Conservation (phyloP, 2,888 invertebrate species). For the Bombylius major region DNA sequence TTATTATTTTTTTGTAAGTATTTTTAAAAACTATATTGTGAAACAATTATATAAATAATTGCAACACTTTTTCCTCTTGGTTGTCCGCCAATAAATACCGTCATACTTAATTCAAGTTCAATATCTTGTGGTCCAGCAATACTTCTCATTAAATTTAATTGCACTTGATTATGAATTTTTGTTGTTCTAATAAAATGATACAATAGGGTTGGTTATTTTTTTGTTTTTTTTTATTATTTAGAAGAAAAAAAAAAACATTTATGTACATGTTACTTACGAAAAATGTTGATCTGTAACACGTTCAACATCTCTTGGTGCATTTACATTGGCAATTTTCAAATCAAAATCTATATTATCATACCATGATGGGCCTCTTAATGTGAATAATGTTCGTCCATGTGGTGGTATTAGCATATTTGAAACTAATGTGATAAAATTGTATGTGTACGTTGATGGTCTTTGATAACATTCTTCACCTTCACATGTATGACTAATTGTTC, state of each 20-base stretch:
- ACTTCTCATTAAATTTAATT: slow-evolving; percentile 58
- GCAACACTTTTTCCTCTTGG: slow-evolving; percentile 76
- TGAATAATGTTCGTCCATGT: slow-evolving; percentile 57
- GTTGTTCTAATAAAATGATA: slow-evolving; percentile 32
- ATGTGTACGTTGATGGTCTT: slow-evolving; percentile 76
- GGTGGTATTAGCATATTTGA: slow-evolving; percentile 63
- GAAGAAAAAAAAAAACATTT: background rate
- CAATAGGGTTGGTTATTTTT: background rate
- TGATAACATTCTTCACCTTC: slow-evolving; percentile 59
- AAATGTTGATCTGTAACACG: slow-evolving; percentile 47
- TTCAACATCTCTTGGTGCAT: slow-evolving; percentile 48
- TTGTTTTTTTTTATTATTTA: background rate
- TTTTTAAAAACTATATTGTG: slow-evolving; percentile 62
- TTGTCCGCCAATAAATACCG: slow-evolving; percentile 55
- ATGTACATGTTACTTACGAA: slow-evolving; percentile 33
- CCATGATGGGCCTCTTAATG: slow-evolving; percentile 71
- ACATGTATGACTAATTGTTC: slow-evolving; percentile 57
- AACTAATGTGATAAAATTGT: slow-evolving; percentile 86
- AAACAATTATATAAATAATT: slow-evolving; percentile 73
- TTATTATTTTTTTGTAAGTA: too few species aligned
- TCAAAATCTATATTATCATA: slow-evolving; percentile 61
- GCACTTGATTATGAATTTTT: slow-evolving; percentile 53
- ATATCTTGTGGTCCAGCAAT: slow-evolving; percentile 85
- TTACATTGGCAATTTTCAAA: slow-evolving; percentile 52
- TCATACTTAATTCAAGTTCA: slow-evolving; percentile 77